Evolutionary conservation across 2,797 vertebrate genomes (phyloP), one percentile per base, ranked within the genome.

Genomic region (Sebastes dallii): DNA sequence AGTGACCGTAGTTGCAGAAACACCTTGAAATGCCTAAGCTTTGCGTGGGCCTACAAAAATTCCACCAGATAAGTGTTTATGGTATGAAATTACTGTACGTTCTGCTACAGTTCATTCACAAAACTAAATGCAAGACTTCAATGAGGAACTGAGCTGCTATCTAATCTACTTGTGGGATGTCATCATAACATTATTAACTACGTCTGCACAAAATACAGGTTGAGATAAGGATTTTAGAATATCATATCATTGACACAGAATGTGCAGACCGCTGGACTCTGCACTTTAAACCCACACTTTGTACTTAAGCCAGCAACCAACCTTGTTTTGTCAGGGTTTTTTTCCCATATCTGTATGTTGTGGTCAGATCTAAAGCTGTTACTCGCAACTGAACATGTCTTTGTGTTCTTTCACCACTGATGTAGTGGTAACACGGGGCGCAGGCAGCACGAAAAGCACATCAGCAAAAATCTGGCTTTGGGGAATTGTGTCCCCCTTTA

Each of bases 401-500:
- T 8, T 46, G 20, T 75, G 65, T 74, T 36, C 55, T 58, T 64
- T 69, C 3, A 3, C 18, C n/a, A 13, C 65, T 55, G 42, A 66
- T 34, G 62, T 22, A 2, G 10, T 22, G 24, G 7, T 52, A 60
- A 66, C 24, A 52, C 4, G 1, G 20, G 13, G 46, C 46, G 7
- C 46, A 50, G 2, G 6, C 59, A 76, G 76, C 67, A 25, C 12
- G 25, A 64, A 87, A 74, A 80, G 42, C 62, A 60, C 12, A 79
- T 76, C 73, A 83, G 70, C 69, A 75, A 64, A 78, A 75, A 9
- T 69, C 34, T 50, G 54, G 20, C 81, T 67, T 75, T 50, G 32
- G 80, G 56, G 55, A 61, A 46, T 39, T 32, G n/a, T 77, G 56
- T 66, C 22, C 60, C 70, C 66, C 60, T 81, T 88, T 78, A 76